phyloP scores from a whole-genome alignment of 2,113 vertebrate species.

The Baryphthengus martii region DNA sequence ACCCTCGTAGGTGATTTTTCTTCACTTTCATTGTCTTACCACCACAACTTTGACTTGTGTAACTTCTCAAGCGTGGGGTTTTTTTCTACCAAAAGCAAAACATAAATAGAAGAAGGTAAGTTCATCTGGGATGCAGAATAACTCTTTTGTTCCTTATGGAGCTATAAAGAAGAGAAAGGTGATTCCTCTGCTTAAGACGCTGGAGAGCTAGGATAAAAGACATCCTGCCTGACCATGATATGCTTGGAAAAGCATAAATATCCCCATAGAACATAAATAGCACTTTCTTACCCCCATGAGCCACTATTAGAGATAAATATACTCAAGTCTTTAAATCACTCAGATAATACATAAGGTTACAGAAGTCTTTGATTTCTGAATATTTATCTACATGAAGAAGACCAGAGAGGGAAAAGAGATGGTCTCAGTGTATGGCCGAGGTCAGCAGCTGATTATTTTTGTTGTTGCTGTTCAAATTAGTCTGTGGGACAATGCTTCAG shows the following conservation, averaged over 20 bases:
- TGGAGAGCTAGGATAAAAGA: not conserved
- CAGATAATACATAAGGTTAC: not conserved
- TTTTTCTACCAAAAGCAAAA: not conserved
- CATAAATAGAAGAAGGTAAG: not conserved
- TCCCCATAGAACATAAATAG: not conserved
- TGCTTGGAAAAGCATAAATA: not conserved
- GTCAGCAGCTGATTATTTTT: not conserved
- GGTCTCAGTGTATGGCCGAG: not conserved
- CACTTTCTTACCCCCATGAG: not conserved
- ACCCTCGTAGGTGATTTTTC: not conserved
- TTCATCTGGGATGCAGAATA: not conserved
- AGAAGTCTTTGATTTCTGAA: not conserved
- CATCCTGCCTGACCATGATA: not conserved
- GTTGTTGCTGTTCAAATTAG: not conserved
- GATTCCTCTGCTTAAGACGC: not conserved
- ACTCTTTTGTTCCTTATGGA: not conserved
- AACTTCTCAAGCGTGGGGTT: not conserved
- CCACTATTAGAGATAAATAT: not conserved
- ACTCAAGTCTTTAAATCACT: not conserved
- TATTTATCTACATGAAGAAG: not conserved
- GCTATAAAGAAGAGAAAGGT: not conserved
- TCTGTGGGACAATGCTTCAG: not conserved
- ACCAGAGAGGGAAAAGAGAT: not conserved
- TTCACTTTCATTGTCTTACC: not conserved
- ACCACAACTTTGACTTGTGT: not conserved